Evolutionary conservation across 2,113 vertebrate genomes (phyloP).

Genomic region (Lota lota): DNA sequence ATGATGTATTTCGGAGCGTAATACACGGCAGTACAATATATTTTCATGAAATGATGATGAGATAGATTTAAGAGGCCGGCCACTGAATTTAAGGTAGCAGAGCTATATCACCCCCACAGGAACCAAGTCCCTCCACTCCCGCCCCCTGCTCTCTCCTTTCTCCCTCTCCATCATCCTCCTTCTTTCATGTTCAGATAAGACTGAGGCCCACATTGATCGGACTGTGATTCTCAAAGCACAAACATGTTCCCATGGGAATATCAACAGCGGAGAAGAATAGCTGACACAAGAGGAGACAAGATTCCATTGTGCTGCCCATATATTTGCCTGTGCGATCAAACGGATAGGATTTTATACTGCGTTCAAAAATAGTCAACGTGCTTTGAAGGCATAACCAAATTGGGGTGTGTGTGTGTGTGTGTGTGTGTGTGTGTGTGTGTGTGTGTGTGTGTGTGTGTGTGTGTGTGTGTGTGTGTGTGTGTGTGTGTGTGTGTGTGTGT

Average conservation of each 20-base stretch:
- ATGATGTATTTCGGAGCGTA: constrained; percentile 16
- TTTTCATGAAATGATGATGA: constrained; percentile 49
- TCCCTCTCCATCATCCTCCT: neutral
- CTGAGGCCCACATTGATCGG: constrained; percentile 59
- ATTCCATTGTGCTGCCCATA: constrained; percentile 63
- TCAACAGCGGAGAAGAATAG: constrained; percentile 57
- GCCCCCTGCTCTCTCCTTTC: constrained; percentile 1
- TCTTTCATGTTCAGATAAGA: constrained; percentile 65
- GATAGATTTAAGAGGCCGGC: constrained; percentile 39
- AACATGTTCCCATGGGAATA: constrained; percentile 66
- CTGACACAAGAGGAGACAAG: constrained; percentile 64
- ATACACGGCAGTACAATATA: constrained; percentile 36
- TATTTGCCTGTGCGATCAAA: constrained; percentile 65
- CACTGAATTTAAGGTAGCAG: constrained; percentile 44
- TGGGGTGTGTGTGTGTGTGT: constrained; percentile 1
- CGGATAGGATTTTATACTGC: constrained; percentile 48
- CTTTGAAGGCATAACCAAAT: constrained; percentile 47
- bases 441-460: too few relatives aligned
- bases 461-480: too few relatives aligned
- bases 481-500: too few relatives aligned
- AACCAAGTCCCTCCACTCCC: constrained; percentile 29
- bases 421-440: too few relatives aligned
- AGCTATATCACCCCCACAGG: constrained; percentile 42
- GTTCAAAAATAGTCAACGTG: constrained; percentile 32
- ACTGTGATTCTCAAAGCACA: constrained; percentile 64